Conservation (phyloP, 1,140 invertebrate genomes). For the Drosophila ficusphila region DNA sequence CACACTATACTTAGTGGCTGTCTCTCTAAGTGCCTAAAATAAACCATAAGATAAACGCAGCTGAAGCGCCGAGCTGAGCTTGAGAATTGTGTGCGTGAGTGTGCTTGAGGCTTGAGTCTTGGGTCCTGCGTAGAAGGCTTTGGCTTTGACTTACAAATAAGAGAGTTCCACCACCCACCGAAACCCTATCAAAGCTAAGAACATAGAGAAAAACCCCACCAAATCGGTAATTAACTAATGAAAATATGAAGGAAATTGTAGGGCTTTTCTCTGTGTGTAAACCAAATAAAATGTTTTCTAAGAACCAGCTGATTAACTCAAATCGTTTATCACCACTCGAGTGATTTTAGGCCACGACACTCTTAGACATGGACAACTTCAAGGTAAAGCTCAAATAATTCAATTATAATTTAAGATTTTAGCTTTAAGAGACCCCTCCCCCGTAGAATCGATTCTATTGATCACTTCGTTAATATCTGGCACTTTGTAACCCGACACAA, state of each 20-base stretch:
- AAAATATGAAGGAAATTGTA: neutral
- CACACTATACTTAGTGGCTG: slow-evolving; percentile 48
- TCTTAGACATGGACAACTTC: slow-evolving; percentile 65
- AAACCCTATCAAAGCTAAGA: neutral
- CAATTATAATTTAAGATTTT: slow-evolving; percentile 26
- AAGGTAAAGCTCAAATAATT: slow-evolving; percentile 54
- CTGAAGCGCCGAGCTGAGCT: slow-evolving; percentile 39
- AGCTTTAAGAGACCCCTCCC: slow-evolving; percentile 8
- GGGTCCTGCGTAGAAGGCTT: slow-evolving; percentile 47
- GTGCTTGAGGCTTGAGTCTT: slow-evolving; percentile 38
- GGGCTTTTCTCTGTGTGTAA: slow-evolving; percentile 10
- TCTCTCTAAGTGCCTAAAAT: slow-evolving; percentile 37
- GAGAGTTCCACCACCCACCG: slow-evolving; percentile 37
- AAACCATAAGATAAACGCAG: slow-evolving; percentile 17
- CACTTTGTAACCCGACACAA: slow-evolving; percentile 16
- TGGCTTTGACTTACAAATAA: slow-evolving; percentile 44
- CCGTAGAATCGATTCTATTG: slow-evolving; percentile 6
- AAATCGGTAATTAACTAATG: neutral
- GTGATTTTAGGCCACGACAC: slow-evolving; percentile 64
- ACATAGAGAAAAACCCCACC: neutral
- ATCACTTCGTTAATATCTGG: slow-evolving; percentile 22
- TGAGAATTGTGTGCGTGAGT: slow-evolving; percentile 36
- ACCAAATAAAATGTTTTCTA: slow-evolving; percentile 14
- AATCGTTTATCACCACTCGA: slow-evolving; percentile 38
- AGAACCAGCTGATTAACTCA: slow-evolving; percentile 14